Conservation (phyloP, 2,797 vertebrate species). For the Rhyacichthys aspro region DNA sequence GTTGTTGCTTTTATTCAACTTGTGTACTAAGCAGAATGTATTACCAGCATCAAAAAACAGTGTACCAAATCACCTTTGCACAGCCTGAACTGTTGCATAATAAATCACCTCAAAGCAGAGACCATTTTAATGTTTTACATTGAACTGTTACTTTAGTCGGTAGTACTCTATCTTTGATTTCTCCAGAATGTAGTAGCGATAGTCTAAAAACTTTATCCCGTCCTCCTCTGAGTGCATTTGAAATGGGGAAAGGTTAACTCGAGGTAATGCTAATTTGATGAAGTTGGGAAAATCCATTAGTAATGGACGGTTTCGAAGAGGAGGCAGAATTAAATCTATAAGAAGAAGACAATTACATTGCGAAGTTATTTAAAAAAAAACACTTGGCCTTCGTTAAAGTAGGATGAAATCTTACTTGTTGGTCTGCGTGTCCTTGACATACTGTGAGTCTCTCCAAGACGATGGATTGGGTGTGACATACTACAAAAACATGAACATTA, state of each 20-base stretch:
- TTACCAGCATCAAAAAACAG: conserved; percentile 10
- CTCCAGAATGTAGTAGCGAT: conserved; percentile 67
- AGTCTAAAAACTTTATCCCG: conserved; percentile 17
- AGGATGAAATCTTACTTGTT: conserved; percentile 25
- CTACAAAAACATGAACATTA: conserved; percentile 32
- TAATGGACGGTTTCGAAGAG: conserved; percentile 44
- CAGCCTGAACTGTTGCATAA: conserved; percentile 25
- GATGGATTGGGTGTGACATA: conserved; percentile 55
- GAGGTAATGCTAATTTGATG: conserved; percentile 64
- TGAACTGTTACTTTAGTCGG: conserved; percentile 38
- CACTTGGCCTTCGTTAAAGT: not conserved
- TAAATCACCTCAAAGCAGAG: conserved; percentile 25
- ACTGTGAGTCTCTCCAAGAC: conserved; percentile 68
- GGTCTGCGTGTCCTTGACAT: conserved; percentile 57
- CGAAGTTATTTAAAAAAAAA: not conserved
- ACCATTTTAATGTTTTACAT: conserved; percentile 4
- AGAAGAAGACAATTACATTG: not conserved
- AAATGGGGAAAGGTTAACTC: conserved; percentile 61
- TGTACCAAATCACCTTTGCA: conserved; percentile 27
- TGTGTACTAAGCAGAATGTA: conserved; percentile 1
- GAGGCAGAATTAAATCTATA: conserved; percentile 63
- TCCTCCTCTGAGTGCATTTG: conserved; percentile 42
- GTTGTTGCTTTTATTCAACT: conserved; percentile 13
- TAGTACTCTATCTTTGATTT: conserved; percentile 68
- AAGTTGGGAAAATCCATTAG: conserved; percentile 56